phyloP scores from a whole-genome alignment of 2,888 invertebrate species.

The Linnaemya vulpina region DNA sequence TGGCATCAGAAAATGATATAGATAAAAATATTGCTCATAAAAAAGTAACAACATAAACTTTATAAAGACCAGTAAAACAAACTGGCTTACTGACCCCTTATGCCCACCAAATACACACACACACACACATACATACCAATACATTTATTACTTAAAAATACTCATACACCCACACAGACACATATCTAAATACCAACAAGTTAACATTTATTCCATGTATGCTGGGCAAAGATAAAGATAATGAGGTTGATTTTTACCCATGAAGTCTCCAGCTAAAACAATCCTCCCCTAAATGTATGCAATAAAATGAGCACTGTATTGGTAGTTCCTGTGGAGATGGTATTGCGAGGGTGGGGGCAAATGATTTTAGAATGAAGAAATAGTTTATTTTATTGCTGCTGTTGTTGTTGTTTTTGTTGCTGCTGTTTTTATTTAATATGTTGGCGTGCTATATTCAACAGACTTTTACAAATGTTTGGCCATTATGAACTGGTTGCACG shows the following conservation, averaged over 20 bases:
- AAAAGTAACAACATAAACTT: not conserved
- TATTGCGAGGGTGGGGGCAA: not conserved
- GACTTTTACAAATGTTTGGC: constrained; percentile 77
- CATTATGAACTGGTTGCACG: constrained; percentile 73
- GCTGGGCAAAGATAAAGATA: constrained; percentile 57
- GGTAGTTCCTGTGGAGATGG: not conserved
- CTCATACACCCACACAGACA: not conserved
- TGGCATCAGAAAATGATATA: not conserved
- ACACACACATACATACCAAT: too few relatives aligned
- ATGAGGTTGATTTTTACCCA: constrained; percentile 64
- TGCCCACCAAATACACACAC: constrained; percentile 7
- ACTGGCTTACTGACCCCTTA: constrained; percentile 66
- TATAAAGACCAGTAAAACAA: too few relatives aligned
- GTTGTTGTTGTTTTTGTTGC: not conserved
- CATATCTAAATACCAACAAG: not conserved
- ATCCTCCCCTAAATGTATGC: not conserved
- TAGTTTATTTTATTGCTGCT: not conserved
- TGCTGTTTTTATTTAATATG: constrained; percentile 28
- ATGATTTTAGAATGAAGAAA: constrained; percentile 12
- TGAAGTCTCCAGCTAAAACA: constrained; percentile 37
- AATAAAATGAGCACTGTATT: not conserved
- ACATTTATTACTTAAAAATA: constrained; percentile 8
- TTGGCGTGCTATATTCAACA: constrained; percentile 71
- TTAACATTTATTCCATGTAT: constrained; percentile 29
- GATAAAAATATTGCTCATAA: not conserved